phyloP scores from a whole-genome alignment of 2,113 vertebrate genomes.

The Ciconia stormi region DNA sequence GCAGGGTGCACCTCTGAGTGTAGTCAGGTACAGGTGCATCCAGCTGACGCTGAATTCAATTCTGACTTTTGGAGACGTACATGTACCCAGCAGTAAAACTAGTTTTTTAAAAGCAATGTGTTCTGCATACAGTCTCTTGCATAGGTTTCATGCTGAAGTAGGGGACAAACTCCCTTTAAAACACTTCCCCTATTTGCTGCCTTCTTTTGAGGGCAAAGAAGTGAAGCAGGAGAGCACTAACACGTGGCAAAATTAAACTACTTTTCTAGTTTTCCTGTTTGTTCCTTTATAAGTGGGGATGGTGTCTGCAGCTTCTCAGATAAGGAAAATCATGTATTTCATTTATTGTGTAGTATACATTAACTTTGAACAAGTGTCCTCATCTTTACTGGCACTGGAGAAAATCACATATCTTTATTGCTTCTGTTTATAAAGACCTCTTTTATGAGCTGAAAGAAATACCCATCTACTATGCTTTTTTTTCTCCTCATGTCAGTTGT shows the following conservation, averaged over 20 bases:
- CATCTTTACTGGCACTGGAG: not conserved
- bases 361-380: not conserved
- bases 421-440: not conserved
- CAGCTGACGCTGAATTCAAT: not conserved
- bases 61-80: not conserved
- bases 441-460: not conserved
- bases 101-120: not conserved
- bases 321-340: not conserved
- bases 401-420: not conserved
- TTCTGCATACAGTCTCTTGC: not conserved
- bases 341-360: not conserved
- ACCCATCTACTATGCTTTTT: not conserved
- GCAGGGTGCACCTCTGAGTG: not conserved
- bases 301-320: not conserved
- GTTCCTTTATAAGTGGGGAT: not conserved
- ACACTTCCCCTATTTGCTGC: not conserved
- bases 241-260: not conserved
- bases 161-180: not conserved
- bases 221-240: not conserved
- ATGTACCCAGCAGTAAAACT: not conserved
- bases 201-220: not conserved
- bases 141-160: not conserved
- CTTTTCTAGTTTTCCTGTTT: not conserved
- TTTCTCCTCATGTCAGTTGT: not conserved
- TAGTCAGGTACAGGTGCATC: accelerated